phyloP scores from a whole-genome alignment of 2,113 vertebrate species.

The Elachura formosa region DNA sequence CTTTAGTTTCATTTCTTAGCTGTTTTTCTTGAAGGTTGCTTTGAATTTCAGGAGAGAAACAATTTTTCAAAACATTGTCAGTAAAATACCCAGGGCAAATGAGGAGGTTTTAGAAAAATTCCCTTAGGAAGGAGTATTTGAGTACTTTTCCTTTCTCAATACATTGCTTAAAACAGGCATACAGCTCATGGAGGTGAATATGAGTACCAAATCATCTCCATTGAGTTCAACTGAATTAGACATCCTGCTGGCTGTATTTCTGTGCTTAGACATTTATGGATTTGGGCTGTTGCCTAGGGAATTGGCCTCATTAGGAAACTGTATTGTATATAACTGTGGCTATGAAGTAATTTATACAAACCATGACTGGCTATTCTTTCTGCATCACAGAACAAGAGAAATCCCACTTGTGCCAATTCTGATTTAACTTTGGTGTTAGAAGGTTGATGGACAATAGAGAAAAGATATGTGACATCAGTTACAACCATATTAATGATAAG shows the following conservation, averaged over 20 bases:
- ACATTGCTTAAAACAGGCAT: not conserved
- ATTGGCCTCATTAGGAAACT: constrained; percentile 48
- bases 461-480: not conserved
- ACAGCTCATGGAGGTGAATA: not conserved
- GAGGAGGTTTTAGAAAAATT: not conserved
- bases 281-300: constrained; percentile 50
- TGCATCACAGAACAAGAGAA: not conserved
- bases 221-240: constrained; percentile 6
- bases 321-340: not conserved
- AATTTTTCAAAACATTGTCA: not conserved
- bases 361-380: not conserved
- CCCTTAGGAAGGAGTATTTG: not conserved
- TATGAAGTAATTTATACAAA: constrained; percentile 16
- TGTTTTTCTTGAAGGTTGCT: not conserved
- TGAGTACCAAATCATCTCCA: not conserved
- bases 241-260: constrained; percentile 30
- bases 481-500: not conserved
- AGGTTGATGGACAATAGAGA: not conserved
- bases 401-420: not conserved
- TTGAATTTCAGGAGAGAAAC: not conserved
- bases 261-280: constrained; percentile 21
- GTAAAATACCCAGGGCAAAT: not conserved
- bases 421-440: not conserved
- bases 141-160: not conserved
- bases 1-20: not conserved